Base-by-base conservation (phyloP, 2,888 invertebrate genomes). In the Carpatolechia fugitivella region DNA sequence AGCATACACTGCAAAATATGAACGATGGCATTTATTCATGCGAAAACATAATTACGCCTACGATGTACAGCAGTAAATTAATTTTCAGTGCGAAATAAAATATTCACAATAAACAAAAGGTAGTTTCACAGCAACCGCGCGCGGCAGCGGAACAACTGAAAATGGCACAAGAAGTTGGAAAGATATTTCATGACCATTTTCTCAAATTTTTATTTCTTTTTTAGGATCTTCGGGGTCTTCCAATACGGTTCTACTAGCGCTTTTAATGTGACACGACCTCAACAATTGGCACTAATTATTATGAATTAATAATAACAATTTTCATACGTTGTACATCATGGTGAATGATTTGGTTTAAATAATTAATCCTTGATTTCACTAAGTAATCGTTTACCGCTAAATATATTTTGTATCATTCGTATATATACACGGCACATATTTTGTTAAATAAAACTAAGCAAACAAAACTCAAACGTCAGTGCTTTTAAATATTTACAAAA, bases 361-460 rank as follows among this genome's bases (percentile, higher is more conserved):
- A 63, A 57, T 61, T 64, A 64, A 67, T 70, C 64, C 64, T 71
- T 67, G 64, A 63, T 64, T 62, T 66, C 69, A 68, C 70, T 71
- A 72, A 59, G 55, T 64, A 61, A 52, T 55, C 50, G 40, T 52
- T 64, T 63, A 60, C 41, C 53, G 60, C 66, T 67, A 67, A 50
- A 52, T 41, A 64, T 57, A 63, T 76, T 84, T 83, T 82, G 80
- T 82, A 81, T 82, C 73, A 76, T 70, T 79, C 68, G 69, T 88
- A 90, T 88, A 90, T 88, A 75, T 88, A 90, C 89, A 90, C 85
- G 86, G 85, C 85, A 88, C 87, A 76, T 77, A 72, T 64, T 79
- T 82, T 80, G 77, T 82, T 80, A 78, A 76, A 72, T 69, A 72
- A 76, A 69, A 72, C 70, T 77, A 79, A 73, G 66, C 68, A 73